A percentile compares a stretch with the other conserved stretches of the same genome.
Evolutionary conservation across 2,113 vertebrate species (phyloP).

Genomic region (Nipponia nippon): DNA sequence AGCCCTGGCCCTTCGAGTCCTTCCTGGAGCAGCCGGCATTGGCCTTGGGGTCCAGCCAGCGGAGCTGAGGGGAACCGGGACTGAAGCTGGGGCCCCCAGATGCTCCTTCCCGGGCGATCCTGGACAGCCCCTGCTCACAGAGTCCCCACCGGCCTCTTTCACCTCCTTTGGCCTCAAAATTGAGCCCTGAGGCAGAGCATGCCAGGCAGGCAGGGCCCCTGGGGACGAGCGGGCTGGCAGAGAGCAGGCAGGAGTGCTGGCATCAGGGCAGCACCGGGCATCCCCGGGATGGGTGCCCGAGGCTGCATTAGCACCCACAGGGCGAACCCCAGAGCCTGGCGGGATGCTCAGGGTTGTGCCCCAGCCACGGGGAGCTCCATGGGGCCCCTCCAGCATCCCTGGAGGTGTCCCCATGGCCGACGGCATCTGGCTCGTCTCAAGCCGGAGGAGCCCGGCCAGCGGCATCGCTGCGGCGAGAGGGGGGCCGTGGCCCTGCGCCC

Average conservation of each 20-base stretch:
- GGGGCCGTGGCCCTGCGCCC: neutral
- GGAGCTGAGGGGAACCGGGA: neutral
- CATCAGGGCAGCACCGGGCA: neutral
- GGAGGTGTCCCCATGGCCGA: neutral
- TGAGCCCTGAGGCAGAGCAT: neutral
- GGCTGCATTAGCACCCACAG: neutral
- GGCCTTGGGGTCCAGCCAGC: neutral
- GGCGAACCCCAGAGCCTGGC: neutral
- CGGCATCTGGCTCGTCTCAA: neutral
- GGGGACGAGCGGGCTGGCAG: neutral
- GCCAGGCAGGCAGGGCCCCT: neutral
- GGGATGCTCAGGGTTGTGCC: neutral
- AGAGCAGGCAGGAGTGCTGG: no score
- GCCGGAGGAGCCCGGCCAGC: neutral
- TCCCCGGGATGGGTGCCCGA: fast-evolving
- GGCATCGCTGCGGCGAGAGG: neutral
- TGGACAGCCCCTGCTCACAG: no score
- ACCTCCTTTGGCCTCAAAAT: neutral
- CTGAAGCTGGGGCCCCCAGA: fast-evolving
- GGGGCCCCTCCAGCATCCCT: fast-evolving
- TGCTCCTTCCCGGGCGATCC: neutral
- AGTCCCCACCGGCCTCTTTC: neutral
- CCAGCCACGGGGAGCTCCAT: fast-evolving
- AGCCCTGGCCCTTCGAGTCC: neutral
- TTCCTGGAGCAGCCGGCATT: neutral